Evolutionary conservation across 2,888 invertebrate species (phyloP), one percentile per base, ranked within the genome.

Genomic region (Tinea trinotella): DNA sequence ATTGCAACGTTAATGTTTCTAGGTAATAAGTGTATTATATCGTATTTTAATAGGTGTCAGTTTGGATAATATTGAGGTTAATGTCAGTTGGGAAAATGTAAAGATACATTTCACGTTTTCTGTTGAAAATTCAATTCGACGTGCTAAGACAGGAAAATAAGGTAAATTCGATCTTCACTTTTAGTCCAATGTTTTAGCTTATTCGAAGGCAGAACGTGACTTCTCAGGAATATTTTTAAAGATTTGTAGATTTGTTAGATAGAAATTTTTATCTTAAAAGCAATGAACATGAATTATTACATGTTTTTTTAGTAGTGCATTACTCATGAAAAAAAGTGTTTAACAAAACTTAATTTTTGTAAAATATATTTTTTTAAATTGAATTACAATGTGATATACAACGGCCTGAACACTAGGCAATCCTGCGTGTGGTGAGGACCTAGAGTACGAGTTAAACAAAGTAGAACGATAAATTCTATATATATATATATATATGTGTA

Each of bases 81-180:
- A 30, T 30, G 7, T 7, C 30, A 40, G 40, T 40, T 12, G n/a
- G n/a, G 10, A 40, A 40, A 40, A 40, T 40, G 40, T 40, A 46
- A 46, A 46, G 19, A 46, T 46, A 46, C 17, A 17, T 46, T 19
- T 19, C 46, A 46, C 46, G 46, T 46, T n/a, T 46, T 46, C 19
- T n/a, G 46, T 19, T 17, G 18, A 46, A 46, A 46, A 46, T 46
- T 46, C 19, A 46, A 46, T 46, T 46, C 19, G 46, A 46, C 40
- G 40, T 12, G 13, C 13, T 40, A 40, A 40, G 40, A 40, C 46
- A 46, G 10, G 46, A 46, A 19, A 46, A 46, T 19, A 19, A 46
- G 19, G 46, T 46, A 19, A 46, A 46, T 19, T 46, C 46, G 46
- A 46, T 46, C 46, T 46, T 40, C 40, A 40, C 40, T 40, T 46